These are phyloP conservation scores for Drosophila vallismaia DNA, from an alignment of 2,888 invertebrate genomes.

Conservation along the genomic window DNA sequence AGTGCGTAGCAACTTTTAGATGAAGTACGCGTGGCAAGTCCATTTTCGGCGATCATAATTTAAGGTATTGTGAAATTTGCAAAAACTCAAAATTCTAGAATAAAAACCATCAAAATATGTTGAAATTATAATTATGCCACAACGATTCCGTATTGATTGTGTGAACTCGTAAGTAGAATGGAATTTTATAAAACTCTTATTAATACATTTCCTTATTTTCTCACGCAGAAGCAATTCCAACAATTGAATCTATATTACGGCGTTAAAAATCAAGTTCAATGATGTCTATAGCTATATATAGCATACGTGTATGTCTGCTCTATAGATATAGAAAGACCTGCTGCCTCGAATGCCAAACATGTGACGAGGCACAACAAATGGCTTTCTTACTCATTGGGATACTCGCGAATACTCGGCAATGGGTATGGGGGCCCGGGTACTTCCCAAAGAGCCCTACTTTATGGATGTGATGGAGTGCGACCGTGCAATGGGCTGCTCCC, in stretches of 20 bases:
- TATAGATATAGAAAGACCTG: slow-evolving; percentile 36
- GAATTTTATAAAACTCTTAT: no score
- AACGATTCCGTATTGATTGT: neutral
- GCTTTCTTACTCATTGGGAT: slow-evolving; percentile 19
- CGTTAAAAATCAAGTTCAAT: slow-evolving; percentile 34
- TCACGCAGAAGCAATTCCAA: no score
- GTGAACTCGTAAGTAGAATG: no score
- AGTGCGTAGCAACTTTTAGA: slow-evolving; percentile 12
- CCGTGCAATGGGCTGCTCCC: slow-evolving; percentile 3
- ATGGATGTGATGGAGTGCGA: slow-evolving; percentile 8
- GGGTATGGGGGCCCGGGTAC: slow-evolving; percentile 18
- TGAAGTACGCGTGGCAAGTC: slow-evolving; percentile 13
- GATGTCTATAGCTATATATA: slow-evolving; percentile 28
- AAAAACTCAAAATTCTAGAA: neutral
- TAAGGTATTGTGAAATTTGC: neutral
- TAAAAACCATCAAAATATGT: neutral
- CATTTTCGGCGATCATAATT: neutral
- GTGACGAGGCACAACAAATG: slow-evolving; percentile 52
- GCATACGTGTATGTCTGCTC: slow-evolving; percentile 32
- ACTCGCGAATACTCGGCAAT: slow-evolving; percentile 23
- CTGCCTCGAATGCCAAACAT: slow-evolving; percentile 57
- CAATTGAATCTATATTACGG: slow-evolving; percentile 2
- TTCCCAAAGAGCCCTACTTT: slow-evolving; percentile 22
- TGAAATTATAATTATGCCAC: slow-evolving; percentile 15
- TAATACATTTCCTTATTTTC: no score